phyloP scores from a whole-genome alignment of 2,888 invertebrate genomes.

The Apamea sordens region DNA sequence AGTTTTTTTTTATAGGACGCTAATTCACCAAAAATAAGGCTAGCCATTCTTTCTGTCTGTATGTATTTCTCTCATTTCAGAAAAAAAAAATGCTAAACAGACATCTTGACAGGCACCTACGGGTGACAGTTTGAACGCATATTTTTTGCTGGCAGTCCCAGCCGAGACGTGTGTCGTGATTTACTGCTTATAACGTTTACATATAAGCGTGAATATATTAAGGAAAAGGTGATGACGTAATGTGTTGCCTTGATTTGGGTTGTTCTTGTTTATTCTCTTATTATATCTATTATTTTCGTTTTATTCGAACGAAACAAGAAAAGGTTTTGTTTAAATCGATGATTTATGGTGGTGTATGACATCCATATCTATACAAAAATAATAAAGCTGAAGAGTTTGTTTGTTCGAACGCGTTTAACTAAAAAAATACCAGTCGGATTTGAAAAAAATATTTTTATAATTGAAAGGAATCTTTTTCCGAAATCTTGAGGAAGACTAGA shows the following conservation, averaged over 20 bases:
- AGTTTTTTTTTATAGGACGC: too few relatives aligned
- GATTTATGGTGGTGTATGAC: not conserved
- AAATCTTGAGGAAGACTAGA: too few relatives aligned
- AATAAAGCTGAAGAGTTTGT: not conserved
- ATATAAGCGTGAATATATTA: conserved; percentile 50
- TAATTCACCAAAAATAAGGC: not conserved
- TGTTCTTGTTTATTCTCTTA: conserved; percentile 26
- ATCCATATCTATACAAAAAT: not conserved
- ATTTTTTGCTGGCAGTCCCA: conserved; percentile 50
- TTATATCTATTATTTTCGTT: not conserved
- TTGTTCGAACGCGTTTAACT: not conserved
- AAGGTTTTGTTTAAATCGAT: not conserved
- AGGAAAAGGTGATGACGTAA: conserved; percentile 29
- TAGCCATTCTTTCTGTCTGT: not conserved
- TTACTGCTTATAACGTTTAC: conserved; percentile 52
- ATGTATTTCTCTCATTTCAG: conserved; percentile 32
- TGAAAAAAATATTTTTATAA: too few relatives aligned
- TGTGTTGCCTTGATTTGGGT: conserved; percentile 29
- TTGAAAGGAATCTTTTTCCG: too few relatives aligned
- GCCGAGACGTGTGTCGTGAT: conserved; percentile 47
- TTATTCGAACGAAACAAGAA: not conserved
- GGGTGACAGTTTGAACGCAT: conserved; percentile 37
- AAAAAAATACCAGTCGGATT: not conserved
- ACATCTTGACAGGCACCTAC: conserved; percentile 53
- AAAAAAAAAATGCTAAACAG: conserved; percentile 64